Evolutionary conservation across 37 sponge, comb jelly and placozoan genomes (phyloP).

Genomic region (Chondrosia reniformis): DNA sequence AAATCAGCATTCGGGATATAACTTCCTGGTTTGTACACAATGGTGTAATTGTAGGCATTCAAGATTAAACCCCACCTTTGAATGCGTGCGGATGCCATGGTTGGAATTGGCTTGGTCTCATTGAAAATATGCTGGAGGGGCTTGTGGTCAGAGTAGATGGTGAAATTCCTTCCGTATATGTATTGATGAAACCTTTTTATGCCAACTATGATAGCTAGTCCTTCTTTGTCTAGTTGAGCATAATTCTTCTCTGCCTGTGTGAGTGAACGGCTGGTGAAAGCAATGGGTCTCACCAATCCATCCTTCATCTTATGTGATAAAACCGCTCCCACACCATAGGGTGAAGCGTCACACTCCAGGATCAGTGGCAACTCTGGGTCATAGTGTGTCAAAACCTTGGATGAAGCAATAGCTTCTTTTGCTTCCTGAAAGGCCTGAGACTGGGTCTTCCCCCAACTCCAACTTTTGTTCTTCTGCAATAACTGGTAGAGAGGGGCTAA

Average conservation of each 20-base stretch:
- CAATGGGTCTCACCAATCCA: background rate
- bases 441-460: too few relatives aligned
- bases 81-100: slow-evolving; percentile 22
- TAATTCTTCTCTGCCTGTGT: slow-evolving; percentile 13
- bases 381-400: too few relatives aligned
- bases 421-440: too few relatives aligned
- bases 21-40: background rate
- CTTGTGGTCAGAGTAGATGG: slow-evolving; percentile 24
- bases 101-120: background rate
- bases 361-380: too few relatives aligned
- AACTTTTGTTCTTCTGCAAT: too few relatives aligned
- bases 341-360: too few relatives aligned
- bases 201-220: slow-evolving; percentile 6
- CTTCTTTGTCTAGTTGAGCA: slow-evolving; percentile 26
- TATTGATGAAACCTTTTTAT: slow-evolving; percentile 10
- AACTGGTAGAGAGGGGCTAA: too few relatives aligned
- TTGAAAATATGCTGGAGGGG: slow-evolving; percentile 10
- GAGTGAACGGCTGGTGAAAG: slow-evolving; percentile 2
- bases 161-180: background rate
- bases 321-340: slow-evolving; percentile 21
- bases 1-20: background rate
- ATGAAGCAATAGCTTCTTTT: too few relatives aligned
- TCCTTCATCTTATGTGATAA: background rate
- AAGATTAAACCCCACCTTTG: slow-evolving; percentile 13
- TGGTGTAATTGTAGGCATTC: slow-evolving; percentile 15